These are phyloP conservation scores for Pygmarrhopalites habei DNA, from an alignment of 1,140 invertebrate species.

Conservation along the genomic window DNA sequence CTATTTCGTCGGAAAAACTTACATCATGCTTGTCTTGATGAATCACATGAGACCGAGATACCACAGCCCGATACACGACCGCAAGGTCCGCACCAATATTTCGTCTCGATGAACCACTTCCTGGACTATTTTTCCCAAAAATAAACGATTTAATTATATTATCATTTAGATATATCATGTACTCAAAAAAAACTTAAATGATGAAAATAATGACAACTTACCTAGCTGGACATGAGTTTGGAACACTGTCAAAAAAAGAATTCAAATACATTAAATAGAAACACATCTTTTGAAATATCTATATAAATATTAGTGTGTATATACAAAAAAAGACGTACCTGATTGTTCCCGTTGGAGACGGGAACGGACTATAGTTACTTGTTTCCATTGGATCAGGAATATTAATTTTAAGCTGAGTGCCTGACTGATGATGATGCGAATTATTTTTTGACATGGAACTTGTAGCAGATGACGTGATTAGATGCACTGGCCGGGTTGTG, in stretches of 20 bases:
- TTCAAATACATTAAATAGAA: constrained; percentile 20
- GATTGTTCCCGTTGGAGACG: constrained; percentile 80
- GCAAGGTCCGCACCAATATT: constrained; percentile 62
- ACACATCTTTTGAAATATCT: no score
- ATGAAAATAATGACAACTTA: no score
- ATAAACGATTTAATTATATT: no score
- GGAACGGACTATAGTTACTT: constrained; percentile 71
- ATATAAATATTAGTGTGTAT: no score
- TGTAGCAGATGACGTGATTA: neutral
- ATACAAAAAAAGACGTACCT: constrained; percentile 46
- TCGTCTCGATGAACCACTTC: constrained; percentile 52
- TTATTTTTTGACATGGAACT: neutral
- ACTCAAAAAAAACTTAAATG: no score
- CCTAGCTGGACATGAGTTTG: constrained; percentile 93
- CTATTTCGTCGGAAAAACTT: no score
- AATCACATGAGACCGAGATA: constrained; percentile 45
- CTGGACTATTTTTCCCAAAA: no score
- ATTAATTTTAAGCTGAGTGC: constrained; percentile 71
- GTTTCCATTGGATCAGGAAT: constrained; percentile 73
- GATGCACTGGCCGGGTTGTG: constrained; percentile 6
- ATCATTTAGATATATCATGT: no score
- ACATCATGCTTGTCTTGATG: constrained; percentile 33
- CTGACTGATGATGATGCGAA: constrained; percentile 44
- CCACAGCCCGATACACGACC: constrained; percentile 60
- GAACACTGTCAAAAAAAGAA: constrained; percentile 55